phyloP scores from a whole-genome alignment of 2,797 vertebrate genomes.

The Mergus octosetaceus region DNA sequence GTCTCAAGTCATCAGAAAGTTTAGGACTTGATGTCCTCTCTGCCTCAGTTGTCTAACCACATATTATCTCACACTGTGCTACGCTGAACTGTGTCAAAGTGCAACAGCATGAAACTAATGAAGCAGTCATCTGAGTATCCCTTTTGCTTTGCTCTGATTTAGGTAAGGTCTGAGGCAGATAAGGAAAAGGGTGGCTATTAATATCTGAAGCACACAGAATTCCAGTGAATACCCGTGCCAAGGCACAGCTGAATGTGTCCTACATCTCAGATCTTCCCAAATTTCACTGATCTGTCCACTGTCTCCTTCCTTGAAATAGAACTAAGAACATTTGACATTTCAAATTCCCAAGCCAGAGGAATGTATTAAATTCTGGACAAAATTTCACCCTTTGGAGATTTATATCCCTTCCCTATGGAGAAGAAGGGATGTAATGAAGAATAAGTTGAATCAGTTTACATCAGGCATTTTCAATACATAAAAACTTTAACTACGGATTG shows the following conservation, averaged over 20 bases:
- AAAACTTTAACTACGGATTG: neutral
- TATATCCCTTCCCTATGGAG: neutral
- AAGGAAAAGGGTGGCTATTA: neutral
- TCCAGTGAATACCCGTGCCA: rapidly evolving
- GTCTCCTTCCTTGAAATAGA: neutral
- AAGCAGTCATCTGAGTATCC: neutral
- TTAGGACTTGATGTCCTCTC: neutral
- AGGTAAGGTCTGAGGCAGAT: neutral
- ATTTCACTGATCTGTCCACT: neutral
- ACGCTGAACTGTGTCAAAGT: too few species aligned
- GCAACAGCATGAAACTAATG: neutral
- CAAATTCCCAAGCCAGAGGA: neutral
- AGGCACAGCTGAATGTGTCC: neutral
- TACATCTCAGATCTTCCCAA: neutral
- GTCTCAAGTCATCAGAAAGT: neutral
- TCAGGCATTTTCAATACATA: neutral
- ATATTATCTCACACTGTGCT: too few species aligned
- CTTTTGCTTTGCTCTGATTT: neutral
- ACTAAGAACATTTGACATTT: neutral
- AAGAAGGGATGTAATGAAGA: neutral
- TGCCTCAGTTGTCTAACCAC: neutral
- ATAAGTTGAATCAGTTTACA: neutral
- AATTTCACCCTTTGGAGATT: neutral
- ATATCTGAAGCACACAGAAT: neutral
- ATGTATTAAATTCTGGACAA: neutral